Conservation (phyloP, 2,113 vertebrate genomes). For the Cacatua alba region DNA sequence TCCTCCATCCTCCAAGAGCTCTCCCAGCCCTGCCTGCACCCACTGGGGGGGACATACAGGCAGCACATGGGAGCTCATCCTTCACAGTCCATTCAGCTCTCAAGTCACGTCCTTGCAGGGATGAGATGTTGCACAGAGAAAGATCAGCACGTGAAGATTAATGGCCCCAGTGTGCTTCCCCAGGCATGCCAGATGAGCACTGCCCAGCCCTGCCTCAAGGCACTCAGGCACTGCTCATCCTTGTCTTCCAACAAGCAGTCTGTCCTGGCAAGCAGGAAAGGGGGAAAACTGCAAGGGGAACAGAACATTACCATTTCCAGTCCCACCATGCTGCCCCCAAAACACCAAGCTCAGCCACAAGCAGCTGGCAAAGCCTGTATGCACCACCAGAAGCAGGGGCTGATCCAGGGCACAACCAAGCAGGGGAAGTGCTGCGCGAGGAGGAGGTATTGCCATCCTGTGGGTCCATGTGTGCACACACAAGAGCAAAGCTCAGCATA, state of each 20-base stretch:
- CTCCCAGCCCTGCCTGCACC: neutral
- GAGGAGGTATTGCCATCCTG: fast-evolving
- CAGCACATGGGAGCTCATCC: neutral
- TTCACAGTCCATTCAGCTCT: neutral
- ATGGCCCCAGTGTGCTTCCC: neutral
- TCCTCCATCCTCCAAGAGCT: neutral
- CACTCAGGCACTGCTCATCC: neutral
- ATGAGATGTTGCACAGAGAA: neutral
- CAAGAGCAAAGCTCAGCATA: neutral
- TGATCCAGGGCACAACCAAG: neutral
- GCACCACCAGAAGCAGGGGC: neutral
- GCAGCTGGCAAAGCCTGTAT: neutral
- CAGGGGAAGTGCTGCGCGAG: fast-evolving
- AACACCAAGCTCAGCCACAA: neutral
- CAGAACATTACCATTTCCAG: conserved; percentile 16
- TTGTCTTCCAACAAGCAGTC: neutral
- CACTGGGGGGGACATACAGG: neutral
- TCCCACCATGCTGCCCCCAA: fast-evolving
- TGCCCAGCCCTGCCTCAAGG: fast-evolving
- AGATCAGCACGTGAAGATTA: neutral
- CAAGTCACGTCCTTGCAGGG: neutral
- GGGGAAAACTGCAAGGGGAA: neutral
- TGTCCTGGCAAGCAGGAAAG: neutral
- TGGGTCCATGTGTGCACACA: fast-evolving
- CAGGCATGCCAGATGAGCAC: neutral